These are phyloP conservation scores for Cryptotis parvus DNA, from an alignment of 2,113 vertebrate species.

Conservation along the genomic window DNA sequence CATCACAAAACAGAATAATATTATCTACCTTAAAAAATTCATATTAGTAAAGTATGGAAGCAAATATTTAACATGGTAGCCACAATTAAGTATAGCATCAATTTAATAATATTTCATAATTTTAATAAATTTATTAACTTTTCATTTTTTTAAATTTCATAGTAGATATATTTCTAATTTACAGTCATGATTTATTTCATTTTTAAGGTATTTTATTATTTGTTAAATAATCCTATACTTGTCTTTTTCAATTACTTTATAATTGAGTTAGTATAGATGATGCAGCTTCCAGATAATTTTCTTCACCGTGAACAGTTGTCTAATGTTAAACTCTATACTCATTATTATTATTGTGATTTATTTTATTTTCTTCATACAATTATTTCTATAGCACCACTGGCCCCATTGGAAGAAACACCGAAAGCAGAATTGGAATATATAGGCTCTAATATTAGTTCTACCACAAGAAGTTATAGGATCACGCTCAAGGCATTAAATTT, in stretches of 20 bases:
- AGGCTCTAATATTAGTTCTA: conserved; percentile 44
- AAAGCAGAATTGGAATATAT: conserved; percentile 27
- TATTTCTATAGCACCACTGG: conserved; percentile 27
- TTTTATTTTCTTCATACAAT: neutral
- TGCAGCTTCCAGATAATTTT: neutral
- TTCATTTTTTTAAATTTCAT: too few relatives aligned
- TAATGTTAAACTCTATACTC: neutral
- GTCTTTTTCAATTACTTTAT: neutral
- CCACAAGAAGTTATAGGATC: neutral
- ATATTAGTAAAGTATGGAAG: neutral
- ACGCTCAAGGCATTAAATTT: neutral
- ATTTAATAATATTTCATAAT: neutral
- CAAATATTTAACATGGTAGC: neutral
- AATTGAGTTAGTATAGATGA: neutral
- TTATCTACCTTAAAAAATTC: neutral
- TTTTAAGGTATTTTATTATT: neutral
- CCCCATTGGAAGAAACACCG: conserved; percentile 10
- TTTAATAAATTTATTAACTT: neutral
- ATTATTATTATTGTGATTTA: neutral
- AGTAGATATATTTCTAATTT: too few relatives aligned
- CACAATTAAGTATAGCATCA: neutral
- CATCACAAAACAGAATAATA: neutral
- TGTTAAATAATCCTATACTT: neutral
- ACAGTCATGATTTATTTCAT: neutral
- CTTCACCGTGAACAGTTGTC: neutral